A percentile compares a stretch with the other conserved stretches of the same genome.
Evolutionary conservation across 2,888 invertebrate genomes (phyloP).

Genomic region (Coelopa pilipes): DNA sequence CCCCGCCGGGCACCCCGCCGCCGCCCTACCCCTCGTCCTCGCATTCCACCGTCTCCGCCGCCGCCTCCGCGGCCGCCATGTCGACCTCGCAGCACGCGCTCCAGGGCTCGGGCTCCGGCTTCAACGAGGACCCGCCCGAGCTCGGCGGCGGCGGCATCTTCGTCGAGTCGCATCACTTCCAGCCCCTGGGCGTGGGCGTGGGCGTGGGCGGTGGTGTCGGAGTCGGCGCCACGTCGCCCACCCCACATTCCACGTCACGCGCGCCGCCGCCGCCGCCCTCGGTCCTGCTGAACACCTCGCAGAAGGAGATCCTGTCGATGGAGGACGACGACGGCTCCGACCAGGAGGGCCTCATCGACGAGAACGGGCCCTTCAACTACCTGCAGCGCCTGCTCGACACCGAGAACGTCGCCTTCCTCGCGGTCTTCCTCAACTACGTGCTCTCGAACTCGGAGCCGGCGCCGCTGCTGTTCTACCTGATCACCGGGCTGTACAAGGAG

Average conservation of each 20-base stretch:
- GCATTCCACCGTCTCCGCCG: slow-evolving; percentile 57
- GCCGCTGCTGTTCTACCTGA: slow-evolving; percentile 77
- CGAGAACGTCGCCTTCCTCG: slow-evolving; percentile 82
- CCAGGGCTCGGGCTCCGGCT: slow-evolving; percentile 50
- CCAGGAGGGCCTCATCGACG: slow-evolving; percentile 81
- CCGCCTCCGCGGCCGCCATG: slow-evolving; percentile 56
- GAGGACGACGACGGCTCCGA: slow-evolving; percentile 94
- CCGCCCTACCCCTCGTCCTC: slow-evolving; percentile 74
- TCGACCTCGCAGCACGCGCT: slow-evolving; percentile 39
- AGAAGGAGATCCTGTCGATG: slow-evolving; percentile 91
- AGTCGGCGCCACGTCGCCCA: slow-evolving; percentile 52
- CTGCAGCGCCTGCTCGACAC: slow-evolving; percentile 84
- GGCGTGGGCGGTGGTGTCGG: slow-evolving; percentile 28
- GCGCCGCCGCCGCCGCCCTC: slow-evolving; percentile 53
- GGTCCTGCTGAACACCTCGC: slow-evolving; percentile 64
- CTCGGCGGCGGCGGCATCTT: slow-evolving; percentile 50
- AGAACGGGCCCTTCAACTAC: slow-evolving; percentile 90
- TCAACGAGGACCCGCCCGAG: slow-evolving; percentile 46
- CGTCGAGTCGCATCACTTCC: slow-evolving; percentile 58
- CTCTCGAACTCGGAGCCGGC: slow-evolving; percentile 85
- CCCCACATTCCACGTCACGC: slow-evolving; percentile 50
- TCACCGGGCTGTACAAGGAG: slow-evolving; percentile 90
- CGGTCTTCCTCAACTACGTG: slow-evolving; percentile 93
- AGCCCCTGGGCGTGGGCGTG: slow-evolving; percentile 53
- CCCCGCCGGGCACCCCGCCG: slow-evolving; percentile 89